Conservation (phyloP, 2,888 invertebrate species). For the Lysandra bellargus region DNA sequence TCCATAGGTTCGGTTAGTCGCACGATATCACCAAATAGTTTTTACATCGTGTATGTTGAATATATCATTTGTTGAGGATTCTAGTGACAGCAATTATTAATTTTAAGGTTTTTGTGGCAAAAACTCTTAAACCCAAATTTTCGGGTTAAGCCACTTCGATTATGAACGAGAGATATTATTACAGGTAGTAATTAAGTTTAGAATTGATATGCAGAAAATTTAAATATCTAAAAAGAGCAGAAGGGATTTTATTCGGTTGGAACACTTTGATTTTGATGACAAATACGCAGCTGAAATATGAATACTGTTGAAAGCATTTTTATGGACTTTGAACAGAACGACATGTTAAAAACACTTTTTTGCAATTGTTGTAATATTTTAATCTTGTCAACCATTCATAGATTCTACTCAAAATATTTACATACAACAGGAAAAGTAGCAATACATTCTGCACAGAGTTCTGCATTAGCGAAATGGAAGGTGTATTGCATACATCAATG, state of each 20-base stretch:
- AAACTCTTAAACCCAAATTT: background rate
- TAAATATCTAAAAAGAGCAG: background rate
- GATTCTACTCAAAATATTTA: background rate
- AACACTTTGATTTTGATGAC: background rate
- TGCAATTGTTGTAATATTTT: background rate
- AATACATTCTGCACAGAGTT: conserved; percentile 5
- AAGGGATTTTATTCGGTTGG: background rate
- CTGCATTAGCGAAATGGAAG: conserved; percentile 31
- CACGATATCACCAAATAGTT: background rate
- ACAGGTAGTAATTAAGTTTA: background rate
- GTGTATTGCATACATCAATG: conserved; percentile 31
- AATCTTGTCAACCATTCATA: background rate
- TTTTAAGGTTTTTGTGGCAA: background rate
- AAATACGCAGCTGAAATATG: background rate
- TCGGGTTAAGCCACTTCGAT: background rate
- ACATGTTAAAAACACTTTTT: background rate
- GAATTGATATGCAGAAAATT: background rate
- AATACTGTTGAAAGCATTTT: background rate
- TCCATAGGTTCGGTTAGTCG: background rate
- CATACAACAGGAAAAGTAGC: background rate
- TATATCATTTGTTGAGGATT: background rate
- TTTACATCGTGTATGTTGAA: background rate
- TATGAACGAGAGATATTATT: background rate
- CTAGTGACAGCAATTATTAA: background rate
- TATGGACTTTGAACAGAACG: background rate